Conservation (phyloP, 1,140 invertebrate genomes). For the Lucilia cuprina region DNA sequence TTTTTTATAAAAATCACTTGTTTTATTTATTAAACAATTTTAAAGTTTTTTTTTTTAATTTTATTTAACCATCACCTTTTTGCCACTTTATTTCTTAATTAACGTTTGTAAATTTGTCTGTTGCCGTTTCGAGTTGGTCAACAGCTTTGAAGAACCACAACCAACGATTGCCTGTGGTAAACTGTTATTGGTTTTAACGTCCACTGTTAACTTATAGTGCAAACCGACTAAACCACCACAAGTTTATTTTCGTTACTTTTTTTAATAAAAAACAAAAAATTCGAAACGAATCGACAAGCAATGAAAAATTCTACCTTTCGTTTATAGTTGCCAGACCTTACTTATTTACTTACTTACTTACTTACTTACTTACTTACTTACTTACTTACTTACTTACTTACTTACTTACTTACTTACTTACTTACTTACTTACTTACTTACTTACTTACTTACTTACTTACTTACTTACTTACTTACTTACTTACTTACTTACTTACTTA, state of each 20-base stretch:
- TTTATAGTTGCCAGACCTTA: not conserved
- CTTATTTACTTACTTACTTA: too few relatives aligned
- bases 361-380: too few relatives aligned
- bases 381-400: too few relatives aligned
- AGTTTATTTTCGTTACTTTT: not conserved
- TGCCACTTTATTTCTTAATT: not conserved
- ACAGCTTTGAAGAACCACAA: not conserved
- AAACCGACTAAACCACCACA: not conserved
- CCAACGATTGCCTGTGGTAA: not conserved
- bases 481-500: too few relatives aligned
- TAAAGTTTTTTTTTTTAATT: not conserved
- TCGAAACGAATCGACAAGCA: not conserved
- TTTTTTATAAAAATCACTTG: not conserved
- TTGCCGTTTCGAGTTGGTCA: not conserved
- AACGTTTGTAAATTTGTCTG: not conserved
- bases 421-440: too few relatives aligned
- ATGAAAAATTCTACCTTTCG: not conserved
- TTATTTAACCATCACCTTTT: not conserved
- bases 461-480: too few relatives aligned
- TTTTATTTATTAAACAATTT: not conserved
- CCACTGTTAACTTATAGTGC: not conserved
- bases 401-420: too few relatives aligned
- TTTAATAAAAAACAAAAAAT: not conserved
- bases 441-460: too few relatives aligned
- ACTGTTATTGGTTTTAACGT: not conserved